A percentile compares a stretch with the other conserved stretches of the same genome.
phyloP scores from a whole-genome alignment of 2,797 vertebrate genomes.

The Rhodeus uyekii region DNA sequence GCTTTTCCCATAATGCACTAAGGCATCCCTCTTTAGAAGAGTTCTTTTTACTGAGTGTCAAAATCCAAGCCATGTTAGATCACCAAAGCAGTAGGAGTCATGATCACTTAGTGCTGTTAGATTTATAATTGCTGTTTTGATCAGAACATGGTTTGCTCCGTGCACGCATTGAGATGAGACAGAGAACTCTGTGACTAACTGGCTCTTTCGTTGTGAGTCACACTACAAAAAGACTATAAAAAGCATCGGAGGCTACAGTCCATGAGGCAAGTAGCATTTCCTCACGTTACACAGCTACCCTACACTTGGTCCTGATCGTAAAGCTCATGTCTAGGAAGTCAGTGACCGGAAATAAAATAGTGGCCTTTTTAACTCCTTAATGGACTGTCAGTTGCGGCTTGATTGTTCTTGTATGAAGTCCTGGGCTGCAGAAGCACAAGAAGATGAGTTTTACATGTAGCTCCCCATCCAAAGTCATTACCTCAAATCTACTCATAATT shows the following conservation, averaged over 20 bases:
- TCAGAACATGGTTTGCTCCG: constrained; percentile 16
- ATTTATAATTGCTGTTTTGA: constrained; percentile 48
- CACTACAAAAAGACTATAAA: constrained; percentile 49
- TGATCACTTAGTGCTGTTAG: constrained; percentile 30
- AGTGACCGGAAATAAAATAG: constrained; percentile 25
- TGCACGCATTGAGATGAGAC: constrained; percentile 25
- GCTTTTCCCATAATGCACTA: constrained; percentile 14
- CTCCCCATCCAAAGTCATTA: constrained; percentile 40
- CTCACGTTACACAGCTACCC: neutral
- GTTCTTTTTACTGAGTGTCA: constrained; percentile 19
- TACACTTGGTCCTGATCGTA: constrained; percentile 8
- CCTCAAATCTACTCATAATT: constrained; percentile 54
- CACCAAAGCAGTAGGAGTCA: constrained; percentile 35
- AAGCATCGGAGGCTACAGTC: constrained; percentile 44
- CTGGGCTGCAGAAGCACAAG: neutral
- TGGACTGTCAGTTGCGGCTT: constrained; percentile 9
- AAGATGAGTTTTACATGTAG: constrained; percentile 19
- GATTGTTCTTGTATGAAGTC: constrained; percentile 35
- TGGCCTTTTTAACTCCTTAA: constrained; percentile 44
- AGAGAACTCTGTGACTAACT: constrained; percentile 52
- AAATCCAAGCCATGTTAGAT: constrained; percentile 16
- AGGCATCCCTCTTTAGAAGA: constrained; percentile 13
- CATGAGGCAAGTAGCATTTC: constrained; percentile 39
- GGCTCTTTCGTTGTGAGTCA: constrained; percentile 51
- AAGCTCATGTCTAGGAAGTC: constrained; percentile 9